Conservation (phyloP, 2,797 vertebrate genomes). For the Macropodus opercularis region DNA sequence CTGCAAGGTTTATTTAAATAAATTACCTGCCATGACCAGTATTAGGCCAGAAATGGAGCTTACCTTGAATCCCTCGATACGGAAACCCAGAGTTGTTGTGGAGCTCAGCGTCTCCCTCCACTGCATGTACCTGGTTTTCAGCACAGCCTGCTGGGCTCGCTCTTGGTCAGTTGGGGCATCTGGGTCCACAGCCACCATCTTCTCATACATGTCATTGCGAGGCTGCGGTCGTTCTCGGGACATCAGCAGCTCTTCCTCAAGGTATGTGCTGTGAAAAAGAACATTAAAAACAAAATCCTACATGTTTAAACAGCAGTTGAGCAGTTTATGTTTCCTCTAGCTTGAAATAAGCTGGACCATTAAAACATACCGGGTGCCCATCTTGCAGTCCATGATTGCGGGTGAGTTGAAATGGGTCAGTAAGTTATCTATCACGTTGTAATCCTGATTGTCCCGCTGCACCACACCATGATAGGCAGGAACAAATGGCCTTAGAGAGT, state of each 20-base stretch:
- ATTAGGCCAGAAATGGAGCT: constrained; percentile 8
- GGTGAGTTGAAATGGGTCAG: constrained; percentile 84
- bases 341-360: background rate
- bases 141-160: constrained; percentile 79
- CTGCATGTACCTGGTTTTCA: constrained; percentile 92
- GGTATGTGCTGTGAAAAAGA: constrained; percentile 81
- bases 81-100: constrained; percentile 87
- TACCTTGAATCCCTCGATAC: constrained; percentile 89
- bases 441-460: constrained; percentile 81
- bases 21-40: background rate
- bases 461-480: constrained; percentile 84
- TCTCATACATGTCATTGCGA: constrained; percentile 88
- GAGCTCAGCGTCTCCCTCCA: constrained; percentile 90
- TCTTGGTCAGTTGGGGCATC: constrained; percentile 84
- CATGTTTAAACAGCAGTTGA: background rate
- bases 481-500: constrained; percentile 75
- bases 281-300: too few species aligned
- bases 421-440: constrained; percentile 91
- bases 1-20: too few species aligned
- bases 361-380: constrained; percentile 84
- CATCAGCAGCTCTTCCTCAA: constrained; percentile 85
- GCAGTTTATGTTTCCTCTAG: background rate
- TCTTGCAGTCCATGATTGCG: constrained; percentile 93
- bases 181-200: constrained; percentile 89
- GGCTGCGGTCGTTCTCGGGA: constrained; percentile 81